These are phyloP conservation scores for Peromyscus nudipes DNA, from an alignment of 2,797 vertebrate genomes.

Conservation along the genomic window DNA sequence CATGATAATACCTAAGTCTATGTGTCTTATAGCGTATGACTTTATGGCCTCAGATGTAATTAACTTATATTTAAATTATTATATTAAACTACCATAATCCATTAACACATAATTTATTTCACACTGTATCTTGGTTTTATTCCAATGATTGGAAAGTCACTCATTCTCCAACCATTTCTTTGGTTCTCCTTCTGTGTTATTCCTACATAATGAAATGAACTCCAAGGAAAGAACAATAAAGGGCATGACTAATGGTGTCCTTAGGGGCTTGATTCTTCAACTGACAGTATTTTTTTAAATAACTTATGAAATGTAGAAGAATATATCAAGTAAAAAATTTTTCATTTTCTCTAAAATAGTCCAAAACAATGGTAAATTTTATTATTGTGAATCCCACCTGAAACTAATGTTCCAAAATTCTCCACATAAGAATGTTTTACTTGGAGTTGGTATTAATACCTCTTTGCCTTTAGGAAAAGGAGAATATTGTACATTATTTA, in stretches of 20 bases:
- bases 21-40: neutral
- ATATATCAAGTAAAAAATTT: neutral
- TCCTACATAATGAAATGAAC: neutral
- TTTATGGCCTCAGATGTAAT: neutral
- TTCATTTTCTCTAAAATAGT: neutral
- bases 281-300: neutral
- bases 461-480: neutral
- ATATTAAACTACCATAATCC: neutral
- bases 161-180: neutral
- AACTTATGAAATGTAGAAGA: neutral
- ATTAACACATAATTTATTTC: slow-evolving; percentile 18
- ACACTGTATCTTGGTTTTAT: neutral
- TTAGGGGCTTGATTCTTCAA: slow-evolving; percentile 16
- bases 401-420: neutral
- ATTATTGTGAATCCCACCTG: neutral
- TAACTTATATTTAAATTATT: neutral
- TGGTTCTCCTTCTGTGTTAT: neutral
- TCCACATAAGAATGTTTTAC: neutral
- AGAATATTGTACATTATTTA: neutral
- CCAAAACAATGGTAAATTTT: neutral
- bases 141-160: neutral
- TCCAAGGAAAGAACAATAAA: neutral
- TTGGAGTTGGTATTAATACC: neutral
- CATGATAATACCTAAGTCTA: neutral
- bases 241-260: neutral